phyloP scores from a whole-genome alignment of 2,888 invertebrate genomes.

The Troilus luridus region DNA sequence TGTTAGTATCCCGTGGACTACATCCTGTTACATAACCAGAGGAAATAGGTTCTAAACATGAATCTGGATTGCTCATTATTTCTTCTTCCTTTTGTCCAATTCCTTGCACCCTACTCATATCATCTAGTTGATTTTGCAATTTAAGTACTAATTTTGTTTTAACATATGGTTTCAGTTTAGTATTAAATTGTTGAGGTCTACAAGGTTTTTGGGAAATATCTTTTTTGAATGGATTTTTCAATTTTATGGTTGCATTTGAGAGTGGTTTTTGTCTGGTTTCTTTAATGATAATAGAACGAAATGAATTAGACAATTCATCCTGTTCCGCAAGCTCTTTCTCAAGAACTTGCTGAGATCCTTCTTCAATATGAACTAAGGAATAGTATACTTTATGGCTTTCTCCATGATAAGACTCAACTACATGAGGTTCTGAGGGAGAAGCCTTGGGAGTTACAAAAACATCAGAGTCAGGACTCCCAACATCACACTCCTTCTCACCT shows the following conservation, averaged over 20 bases:
- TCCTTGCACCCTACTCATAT: slow-evolving; percentile 42
- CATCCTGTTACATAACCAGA: slow-evolving; percentile 66
- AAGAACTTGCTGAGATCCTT: slow-evolving; percentile 69
- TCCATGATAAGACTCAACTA: slow-evolving; percentile 49
- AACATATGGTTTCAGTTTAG: slow-evolving; percentile 1
- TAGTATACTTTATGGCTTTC: slow-evolving; percentile 65
- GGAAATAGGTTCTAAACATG: slow-evolving; percentile 70
- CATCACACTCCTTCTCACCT: slow-evolving; percentile 67
- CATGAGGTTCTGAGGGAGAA: slow-evolving; percentile 68
- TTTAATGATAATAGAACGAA: slow-evolving; percentile 71
- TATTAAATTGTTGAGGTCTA: slow-evolving; percentile 31
- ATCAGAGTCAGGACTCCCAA: slow-evolving; percentile 70
- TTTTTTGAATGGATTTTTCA: slow-evolving; percentile 2
- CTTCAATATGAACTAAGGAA: slow-evolving; percentile 66
- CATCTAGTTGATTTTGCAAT: slow-evolving; percentile 38
- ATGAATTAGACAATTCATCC: slow-evolving; percentile 72
- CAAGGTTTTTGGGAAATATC: slow-evolving; percentile 27
- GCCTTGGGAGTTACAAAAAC: slow-evolving; percentile 72
- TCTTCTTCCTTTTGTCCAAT: slow-evolving; percentile 63
- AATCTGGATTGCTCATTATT: slow-evolving; percentile 68
- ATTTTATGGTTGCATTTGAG: not conserved
- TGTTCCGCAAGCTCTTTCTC: slow-evolving; percentile 73
- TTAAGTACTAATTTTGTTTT: slow-evolving; percentile 47
- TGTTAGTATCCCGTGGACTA: slow-evolving; percentile 70
- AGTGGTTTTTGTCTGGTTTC: slow-evolving; percentile 66